Base-by-base conservation (phyloP, 2,797 vertebrate genomes). In the Myotis planiceps region DNA sequence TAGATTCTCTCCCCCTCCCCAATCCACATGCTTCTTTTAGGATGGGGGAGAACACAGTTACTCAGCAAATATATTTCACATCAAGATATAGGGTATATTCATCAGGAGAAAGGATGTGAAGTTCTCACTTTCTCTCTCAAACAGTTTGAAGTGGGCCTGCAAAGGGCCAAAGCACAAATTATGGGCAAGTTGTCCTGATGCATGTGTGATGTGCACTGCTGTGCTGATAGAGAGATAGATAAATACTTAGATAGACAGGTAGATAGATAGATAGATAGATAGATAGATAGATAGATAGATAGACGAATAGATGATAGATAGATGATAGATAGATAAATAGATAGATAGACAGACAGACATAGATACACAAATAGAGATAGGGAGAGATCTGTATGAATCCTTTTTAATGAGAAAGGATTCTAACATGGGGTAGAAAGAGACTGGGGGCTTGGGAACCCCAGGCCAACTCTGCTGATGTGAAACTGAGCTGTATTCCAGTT, bases 61-160 rank as follows among this genome's bases (percentile, higher is more conserved):
- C 88, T 96, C 75, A 39, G 89, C 55, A 85, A 78, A 86, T 42
- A 21, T 10, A 42, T 51, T 81, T 94, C 93, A 94, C 49, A 81
- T 65, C n/a, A 66, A 89, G 47, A 95, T 68, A 45, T 9, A 18
- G 58, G 65, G 21, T 29, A 16, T 37, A 39, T 71, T 71, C 39
- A 69, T 63, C 72, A 47, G 34, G 45, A 51, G n/a, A 69, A 83
- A 71, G 37, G 42, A 90, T 29, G 27, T 25, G 15, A 85, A 18
- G 45, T 32, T 16, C 23, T 53, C 37, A 51, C 21, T 80, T 42
- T 4, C 27, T 53, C 45, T 69, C 18, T 80, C 32, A 72, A 84
- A 58, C 29, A 42, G 76, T 55, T 3, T n/a, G 32, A 79, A 63
- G 82, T 32, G 39, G 29, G 42, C 79, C 32, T 66, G 86, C 69